Evolutionary conservation across 2,113 vertebrate genomes (phyloP), one percentile per base, ranked within the genome.

Genomic region (Mola mola): DNA sequence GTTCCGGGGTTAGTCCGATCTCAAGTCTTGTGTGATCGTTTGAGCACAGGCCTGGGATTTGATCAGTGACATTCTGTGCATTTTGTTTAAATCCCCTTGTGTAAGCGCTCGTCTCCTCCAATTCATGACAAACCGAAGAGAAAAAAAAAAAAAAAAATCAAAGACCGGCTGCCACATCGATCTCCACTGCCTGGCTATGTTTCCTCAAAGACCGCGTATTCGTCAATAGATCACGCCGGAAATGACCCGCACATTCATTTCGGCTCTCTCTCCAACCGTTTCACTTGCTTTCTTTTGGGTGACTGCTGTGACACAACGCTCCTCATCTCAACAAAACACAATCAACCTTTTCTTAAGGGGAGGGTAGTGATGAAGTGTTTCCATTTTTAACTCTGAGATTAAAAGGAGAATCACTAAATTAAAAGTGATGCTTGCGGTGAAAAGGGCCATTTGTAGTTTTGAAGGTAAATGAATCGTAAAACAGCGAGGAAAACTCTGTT

Each of bases 401-500:
- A 17, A 65, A 58, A 62, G 52, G 57, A 60, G 17, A 66, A 47
- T 15, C n/a, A 29, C 47, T 58, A 72, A 81, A 79, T 85, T 67
- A 67, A 72, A 81, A 75, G 66, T 11, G 72, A 79, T 2, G 62
- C 65, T 67, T 11, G 46, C 20, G 67, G 34, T 48, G 22, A 49
- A 31, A 24, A 37, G 66, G 81, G 77, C 70, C 70, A 83, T 44
- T 53, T 51, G 34, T 33, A 19, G 65, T 58, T 75, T 62, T 79
- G 68, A 84, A 79, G 53, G 72, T 76, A 78, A 85, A 73, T 76
- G 64, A 75, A 41, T 65, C 4, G 60, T 78, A 73, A 76, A 76
- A 53, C 64, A 29, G 58, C 19, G 43, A 60, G 21, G 55, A 53
- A 66, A 81, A 59, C 59, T 56, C 64, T 20, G 58, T 61, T 78